A percentile compares a stretch with the other conserved stretches of the same genome.
These are phyloP conservation scores for Micromys minutus DNA, from an alignment of 2,113 vertebrate genomes.

Conservation along the genomic window DNA sequence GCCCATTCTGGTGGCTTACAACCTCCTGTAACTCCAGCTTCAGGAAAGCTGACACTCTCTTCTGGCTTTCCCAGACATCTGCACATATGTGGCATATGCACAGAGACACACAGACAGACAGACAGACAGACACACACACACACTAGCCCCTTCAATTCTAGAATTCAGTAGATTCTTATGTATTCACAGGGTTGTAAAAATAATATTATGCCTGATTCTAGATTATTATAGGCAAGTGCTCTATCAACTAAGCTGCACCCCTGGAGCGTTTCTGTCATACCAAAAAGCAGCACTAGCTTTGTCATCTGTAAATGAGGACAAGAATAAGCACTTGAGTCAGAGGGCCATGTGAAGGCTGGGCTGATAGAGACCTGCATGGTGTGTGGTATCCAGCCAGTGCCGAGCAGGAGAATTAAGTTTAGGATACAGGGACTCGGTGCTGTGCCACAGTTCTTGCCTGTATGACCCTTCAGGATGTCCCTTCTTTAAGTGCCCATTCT, in stretches of 20 bases:
- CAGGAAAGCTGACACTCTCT: background rate
- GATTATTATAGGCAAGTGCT: background rate
- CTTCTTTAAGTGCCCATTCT: accelerated
- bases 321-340: background rate
- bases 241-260: background rate
- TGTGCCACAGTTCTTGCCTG: background rate
- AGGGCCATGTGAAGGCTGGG: background rate
- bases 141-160: background rate
- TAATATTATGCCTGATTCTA: background rate
- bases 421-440: background rate
- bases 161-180: background rate
- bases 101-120: background rate
- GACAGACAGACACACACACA: background rate
- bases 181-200: too few relatives aligned
- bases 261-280: background rate
- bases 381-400: accelerated
- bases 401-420: accelerated
- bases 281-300: background rate
- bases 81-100: background rate
- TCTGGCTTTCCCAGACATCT: background rate
- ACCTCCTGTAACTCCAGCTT: background rate
- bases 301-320: background rate
- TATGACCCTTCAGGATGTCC: too few relatives aligned
- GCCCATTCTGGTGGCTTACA: background rate
- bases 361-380: background rate